These are phyloP conservation scores for Talpa occidentalis DNA, from an alignment of 2,113 vertebrate species.

Conservation along the genomic window DNA sequence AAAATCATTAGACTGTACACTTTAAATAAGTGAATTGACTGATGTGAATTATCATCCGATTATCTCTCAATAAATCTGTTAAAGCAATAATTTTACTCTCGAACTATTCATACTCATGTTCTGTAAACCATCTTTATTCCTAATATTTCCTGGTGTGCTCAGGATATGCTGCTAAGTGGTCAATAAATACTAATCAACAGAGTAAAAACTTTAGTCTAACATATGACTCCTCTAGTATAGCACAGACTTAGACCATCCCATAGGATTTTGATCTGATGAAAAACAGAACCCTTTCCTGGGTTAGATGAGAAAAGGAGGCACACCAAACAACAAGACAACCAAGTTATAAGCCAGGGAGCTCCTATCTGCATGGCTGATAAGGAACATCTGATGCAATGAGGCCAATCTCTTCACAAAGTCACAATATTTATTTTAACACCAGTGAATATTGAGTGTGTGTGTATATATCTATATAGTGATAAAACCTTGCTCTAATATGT, in stretches of 20 bases:
- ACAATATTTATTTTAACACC: constrained; percentile 83
- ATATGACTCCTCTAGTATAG: neutral
- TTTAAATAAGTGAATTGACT: neutral
- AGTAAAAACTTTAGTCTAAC: neutral
- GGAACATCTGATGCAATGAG: constrained; percentile 66
- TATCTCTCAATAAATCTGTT: neutral
- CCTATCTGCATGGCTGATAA: constrained; percentile 72
- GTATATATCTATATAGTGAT: constrained; percentile 75
- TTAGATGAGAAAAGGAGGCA: constrained; percentile 24
- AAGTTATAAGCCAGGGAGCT: neutral
- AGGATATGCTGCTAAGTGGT: neutral
- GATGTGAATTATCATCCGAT: neutral
- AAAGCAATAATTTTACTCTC: neutral
- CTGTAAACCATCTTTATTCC: neutral
- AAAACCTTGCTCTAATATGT: constrained; percentile 72
- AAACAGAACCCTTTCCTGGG: constrained; percentile 53
- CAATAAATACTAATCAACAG: neutral
- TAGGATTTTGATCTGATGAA: constrained; percentile 63
- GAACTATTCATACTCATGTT: neutral
- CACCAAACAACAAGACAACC: constrained; percentile 13
- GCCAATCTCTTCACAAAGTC: constrained; percentile 76
- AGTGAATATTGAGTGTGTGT: constrained; percentile 80
- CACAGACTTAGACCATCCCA: neutral
- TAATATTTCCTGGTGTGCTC: neutral
- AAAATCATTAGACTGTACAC: neutral